Evolutionary conservation across 2,888 invertebrate species (phyloP).

Genomic region (Philereme transversata): DNA sequence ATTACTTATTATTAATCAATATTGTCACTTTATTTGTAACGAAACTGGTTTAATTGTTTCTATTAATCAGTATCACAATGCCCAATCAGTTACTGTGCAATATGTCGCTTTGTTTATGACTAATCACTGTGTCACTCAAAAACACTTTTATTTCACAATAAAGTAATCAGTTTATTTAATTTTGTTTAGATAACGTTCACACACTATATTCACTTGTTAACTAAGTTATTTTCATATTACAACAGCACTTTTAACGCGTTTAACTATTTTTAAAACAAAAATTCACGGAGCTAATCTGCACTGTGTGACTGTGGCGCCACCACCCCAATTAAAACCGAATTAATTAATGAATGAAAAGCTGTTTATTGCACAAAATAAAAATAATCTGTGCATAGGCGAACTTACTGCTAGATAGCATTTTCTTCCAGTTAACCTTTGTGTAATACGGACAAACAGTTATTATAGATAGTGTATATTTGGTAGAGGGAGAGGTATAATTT

Average conservation of each 20-base stretch:
- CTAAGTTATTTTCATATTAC: not conserved
- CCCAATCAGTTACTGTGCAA: not conserved
- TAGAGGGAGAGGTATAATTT: too few relatives aligned
- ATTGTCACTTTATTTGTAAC: not conserved
- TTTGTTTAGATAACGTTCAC: not conserved
- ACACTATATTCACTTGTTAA: not conserved
- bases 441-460: too few relatives aligned
- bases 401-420: too few relatives aligned
- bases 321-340: too few relatives aligned
- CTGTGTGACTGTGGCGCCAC: not conserved
- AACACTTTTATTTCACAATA: not conserved
- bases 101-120: not conserved
- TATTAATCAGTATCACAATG: not conserved
- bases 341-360: too few relatives aligned
- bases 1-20: not conserved
- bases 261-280: not conserved
- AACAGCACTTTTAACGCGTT: not conserved
- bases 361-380: too few relatives aligned
- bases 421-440: too few relatives aligned
- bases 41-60: not conserved
- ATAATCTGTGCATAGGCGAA: too few relatives aligned
- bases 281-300: not conserved
- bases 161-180: not conserved
- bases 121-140: not conserved
- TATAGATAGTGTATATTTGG: too few relatives aligned